Percentiles rank a stretch among this genome's conserved stretches.
Evolutionary conservation across 35 echinoderm and acorn worm species (phyloP).

Genomic region (Stichopus chloronotus): DNA sequence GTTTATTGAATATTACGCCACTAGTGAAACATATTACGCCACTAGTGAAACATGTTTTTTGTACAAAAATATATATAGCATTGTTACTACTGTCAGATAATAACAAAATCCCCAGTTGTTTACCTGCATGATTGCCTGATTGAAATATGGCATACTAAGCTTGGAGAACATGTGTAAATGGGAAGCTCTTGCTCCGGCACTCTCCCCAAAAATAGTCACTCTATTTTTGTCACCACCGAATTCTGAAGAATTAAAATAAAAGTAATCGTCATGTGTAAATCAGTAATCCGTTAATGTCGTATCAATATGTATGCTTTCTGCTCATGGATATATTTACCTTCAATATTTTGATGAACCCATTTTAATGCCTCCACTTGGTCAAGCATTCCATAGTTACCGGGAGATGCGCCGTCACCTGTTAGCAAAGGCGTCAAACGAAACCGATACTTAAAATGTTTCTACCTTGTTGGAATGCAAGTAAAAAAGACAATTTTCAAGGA

Average conservation of each 20-base stretch:
- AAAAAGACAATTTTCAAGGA: too few relatives aligned
- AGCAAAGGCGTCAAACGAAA: too few relatives aligned
- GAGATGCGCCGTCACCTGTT: constrained; percentile 46
- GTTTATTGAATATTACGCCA: too few relatives aligned
- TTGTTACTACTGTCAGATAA: too few relatives aligned
- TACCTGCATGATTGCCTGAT: constrained; percentile 85
- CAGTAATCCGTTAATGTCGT: too few relatives aligned
- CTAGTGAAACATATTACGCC: too few relatives aligned
- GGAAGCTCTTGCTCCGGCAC: constrained; percentile 66
- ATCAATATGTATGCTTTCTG: background rate
- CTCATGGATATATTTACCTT: constrained; percentile 41
- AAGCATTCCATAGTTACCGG: constrained; percentile 63
- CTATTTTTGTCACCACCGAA: constrained; percentile 75
- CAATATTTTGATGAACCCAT: constrained; percentile 64
- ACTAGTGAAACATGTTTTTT: too few relatives aligned
- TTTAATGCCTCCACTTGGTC: constrained; percentile 43
- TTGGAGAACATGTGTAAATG: constrained; percentile 72
- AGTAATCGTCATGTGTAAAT: too few relatives aligned
- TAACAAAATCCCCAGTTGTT: too few relatives aligned
- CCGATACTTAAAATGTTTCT: too few relatives aligned
- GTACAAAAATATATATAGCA: too few relatives aligned
- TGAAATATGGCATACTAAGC: constrained; percentile 59
- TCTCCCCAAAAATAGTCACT: constrained; percentile 76
- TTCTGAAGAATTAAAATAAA: background rate
- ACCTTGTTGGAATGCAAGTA: too few relatives aligned